Evolutionary conservation across 2,888 invertebrate genomes (phyloP).

Genomic region (Melinopterus prodromus): DNA sequence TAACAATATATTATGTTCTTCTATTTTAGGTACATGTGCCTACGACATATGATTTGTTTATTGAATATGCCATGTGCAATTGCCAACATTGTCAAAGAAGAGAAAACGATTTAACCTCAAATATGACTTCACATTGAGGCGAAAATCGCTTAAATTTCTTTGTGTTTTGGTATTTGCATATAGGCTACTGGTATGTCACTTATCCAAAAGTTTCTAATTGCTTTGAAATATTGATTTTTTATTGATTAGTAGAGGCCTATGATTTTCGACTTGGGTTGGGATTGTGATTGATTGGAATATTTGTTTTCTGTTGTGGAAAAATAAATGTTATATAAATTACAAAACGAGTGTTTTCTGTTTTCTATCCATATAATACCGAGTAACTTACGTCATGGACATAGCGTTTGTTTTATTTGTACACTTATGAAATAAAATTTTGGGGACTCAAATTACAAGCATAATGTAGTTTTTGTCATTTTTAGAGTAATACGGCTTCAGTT

Average conservation of each 20-base stretch:
- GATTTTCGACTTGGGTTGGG: neutral
- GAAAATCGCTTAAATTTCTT: no score
- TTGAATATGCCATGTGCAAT: no score
- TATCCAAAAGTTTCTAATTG: neutral
- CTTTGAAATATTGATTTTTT: neutral
- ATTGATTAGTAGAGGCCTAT: neutral
- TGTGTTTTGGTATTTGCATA: no score
- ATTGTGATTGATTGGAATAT: neutral
- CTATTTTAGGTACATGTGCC: neutral
- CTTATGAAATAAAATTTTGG: no score
- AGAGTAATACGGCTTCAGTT: no score
- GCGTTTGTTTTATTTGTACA: no score
- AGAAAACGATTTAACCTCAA: no score
- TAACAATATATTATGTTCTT: neutral
- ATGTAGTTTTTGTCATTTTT: no score
- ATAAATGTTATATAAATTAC: slow-evolving; percentile 4
- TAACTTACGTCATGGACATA: no score
- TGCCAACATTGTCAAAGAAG: no score
- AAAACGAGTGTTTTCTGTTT: neutral
- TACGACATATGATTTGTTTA: neutral
- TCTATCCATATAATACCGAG: neutral
- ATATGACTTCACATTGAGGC: no score
- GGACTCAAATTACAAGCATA: no score
- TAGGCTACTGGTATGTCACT: neutral
- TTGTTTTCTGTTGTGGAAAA: neutral